phyloP scores from a whole-genome alignment of 2,113 vertebrate species.

The Aix galericulata region DNA sequence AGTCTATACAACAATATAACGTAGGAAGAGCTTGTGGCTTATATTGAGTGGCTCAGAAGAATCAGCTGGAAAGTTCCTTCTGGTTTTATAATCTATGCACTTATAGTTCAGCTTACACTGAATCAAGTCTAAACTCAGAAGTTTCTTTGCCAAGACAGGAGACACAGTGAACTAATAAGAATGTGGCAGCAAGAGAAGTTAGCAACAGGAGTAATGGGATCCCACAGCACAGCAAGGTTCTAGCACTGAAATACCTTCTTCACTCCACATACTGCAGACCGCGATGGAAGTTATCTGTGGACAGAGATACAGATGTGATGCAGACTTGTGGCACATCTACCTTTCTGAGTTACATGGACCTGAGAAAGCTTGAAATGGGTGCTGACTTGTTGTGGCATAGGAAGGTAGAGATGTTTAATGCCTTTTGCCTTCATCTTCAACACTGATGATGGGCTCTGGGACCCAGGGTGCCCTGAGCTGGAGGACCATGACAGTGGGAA shows the following conservation, averaged over 20 bases:
- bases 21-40: not conserved
- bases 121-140: not conserved
- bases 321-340: rapidly evolving
- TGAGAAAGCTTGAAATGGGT: not conserved
- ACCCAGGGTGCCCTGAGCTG: too few species aligned
- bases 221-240: not conserved
- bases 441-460: too few species aligned
- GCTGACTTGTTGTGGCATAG: not conserved
- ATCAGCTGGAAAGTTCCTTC: not conserved
- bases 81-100: not conserved
- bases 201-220: not conserved
- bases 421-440: too few species aligned
- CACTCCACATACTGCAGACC: not conserved
- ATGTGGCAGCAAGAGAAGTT: not conserved
- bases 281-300: not conserved
- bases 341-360: not conserved
- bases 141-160: not conserved
- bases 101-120: not conserved
- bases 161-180: not conserved
- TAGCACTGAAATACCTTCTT: not conserved
- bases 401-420: not conserved
- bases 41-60: not conserved
- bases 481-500: too few species aligned
- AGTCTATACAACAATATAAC: not conserved
- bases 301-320: not conserved